Evolutionary conservation across 1,140 invertebrate species (phyloP), one percentile per base, ranked within the genome.

Genomic region (Sitobion miscanthi): DNA sequence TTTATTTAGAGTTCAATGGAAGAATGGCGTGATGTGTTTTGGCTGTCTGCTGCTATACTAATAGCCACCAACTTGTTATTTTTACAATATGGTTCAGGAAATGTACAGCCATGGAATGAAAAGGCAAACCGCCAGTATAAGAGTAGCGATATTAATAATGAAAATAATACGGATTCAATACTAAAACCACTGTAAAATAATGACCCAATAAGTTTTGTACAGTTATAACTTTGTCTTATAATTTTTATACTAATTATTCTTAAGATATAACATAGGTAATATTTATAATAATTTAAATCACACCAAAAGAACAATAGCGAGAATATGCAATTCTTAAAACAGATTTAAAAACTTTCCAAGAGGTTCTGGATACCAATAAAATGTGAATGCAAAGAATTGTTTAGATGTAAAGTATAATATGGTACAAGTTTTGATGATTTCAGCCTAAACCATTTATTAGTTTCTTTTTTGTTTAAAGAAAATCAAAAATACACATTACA

Each of bases 11-110:
- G 94, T 54, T 95, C 95, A 7, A 93, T 95, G 30, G 94, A 95
- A n/a, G 95, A 96, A 94, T 96, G 96, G 96, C 95, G 95, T 83
- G 94, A 95, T 17, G 96, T 96, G 1, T 96, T 96, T 94, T 96
- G 95, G 95, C 95, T 96, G 20, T 94, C 95, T 21, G 95, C 95
- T 47, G 95, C 94, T 0, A 94, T 96, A 17, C 95, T 96, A 93
- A 62, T 95, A 11, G 93, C 95, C 47, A 96, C 96, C 5, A 95
- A 95, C 77, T 87, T 96, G 5, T 54, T 96, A 0, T 96, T 95
- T 94, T 83, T 95, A 23, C 91, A 96, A n/a, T 94, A 94, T 82
- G 95, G 94, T 7, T 95, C 95, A 20, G 95, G 94, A 23, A 94
- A 95, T 77, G 94, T 94, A 17, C 95, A 95, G 62, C 94, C 94